These are phyloP conservation scores for Eupithecia exiguata DNA, from an alignment of 2,888 invertebrate genomes.

Conservation along the genomic window DNA sequence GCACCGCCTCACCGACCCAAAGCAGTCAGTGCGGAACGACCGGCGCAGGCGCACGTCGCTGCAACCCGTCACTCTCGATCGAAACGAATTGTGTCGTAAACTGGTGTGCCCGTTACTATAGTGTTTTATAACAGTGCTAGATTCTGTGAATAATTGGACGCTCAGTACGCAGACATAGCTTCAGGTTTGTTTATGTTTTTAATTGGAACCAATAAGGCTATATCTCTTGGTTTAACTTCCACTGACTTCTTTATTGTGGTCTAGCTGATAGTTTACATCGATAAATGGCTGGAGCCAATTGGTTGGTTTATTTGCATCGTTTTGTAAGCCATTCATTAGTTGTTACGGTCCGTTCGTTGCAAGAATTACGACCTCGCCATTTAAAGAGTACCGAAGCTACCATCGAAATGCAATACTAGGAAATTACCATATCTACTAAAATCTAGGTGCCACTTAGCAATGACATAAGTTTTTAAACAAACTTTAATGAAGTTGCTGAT, in stretches of 20 bases:
- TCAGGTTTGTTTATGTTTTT: conserved; percentile 66
- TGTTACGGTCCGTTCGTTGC: conserved; percentile 70
- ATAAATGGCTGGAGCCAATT: conserved; percentile 58
- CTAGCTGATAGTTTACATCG: conserved; percentile 61
- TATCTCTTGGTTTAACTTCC: conserved; percentile 36
- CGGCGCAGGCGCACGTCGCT: conserved; percentile 73
- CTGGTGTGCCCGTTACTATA: conserved; percentile 73
- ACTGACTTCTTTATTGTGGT: conserved; percentile 53
- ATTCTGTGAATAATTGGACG: conserved; percentile 65
- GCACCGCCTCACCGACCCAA: conserved; percentile 31
- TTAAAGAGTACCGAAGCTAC: background rate
- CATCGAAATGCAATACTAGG: background rate
- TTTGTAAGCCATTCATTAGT: conserved; percentile 72
- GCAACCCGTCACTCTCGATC: conserved; percentile 56
- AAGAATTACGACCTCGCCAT: conserved; percentile 66
- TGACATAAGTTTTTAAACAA: background rate
- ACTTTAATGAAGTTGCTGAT: background rate
- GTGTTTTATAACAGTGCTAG: conserved; percentile 76
- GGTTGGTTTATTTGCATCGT: conserved; percentile 69
- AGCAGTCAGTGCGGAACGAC: conserved; percentile 77
- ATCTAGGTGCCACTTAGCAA: background rate
- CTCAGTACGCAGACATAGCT: conserved; percentile 59
- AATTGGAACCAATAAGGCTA: conserved; percentile 31
- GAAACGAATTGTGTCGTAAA: conserved; percentile 67
- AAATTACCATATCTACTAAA: background rate